phyloP scores from a whole-genome alignment of 2,113 vertebrate species.

The Aegotheles bennettii region DNA sequence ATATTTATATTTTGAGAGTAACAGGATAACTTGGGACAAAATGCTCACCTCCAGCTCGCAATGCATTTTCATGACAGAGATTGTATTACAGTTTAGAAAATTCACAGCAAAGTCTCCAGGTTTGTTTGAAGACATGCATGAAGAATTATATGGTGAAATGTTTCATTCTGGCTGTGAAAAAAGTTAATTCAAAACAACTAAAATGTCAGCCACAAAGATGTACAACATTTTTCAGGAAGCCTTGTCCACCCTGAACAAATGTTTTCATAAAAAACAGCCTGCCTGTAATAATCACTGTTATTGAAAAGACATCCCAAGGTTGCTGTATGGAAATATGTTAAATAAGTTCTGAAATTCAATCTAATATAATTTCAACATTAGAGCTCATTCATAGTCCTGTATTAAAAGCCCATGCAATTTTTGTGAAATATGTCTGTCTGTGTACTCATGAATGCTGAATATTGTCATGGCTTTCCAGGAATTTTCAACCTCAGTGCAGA shows the following conservation, averaged over 20 bases:
- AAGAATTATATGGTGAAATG: constrained; percentile 65
- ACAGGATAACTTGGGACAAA: background rate
- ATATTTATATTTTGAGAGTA: constrained; percentile 41
- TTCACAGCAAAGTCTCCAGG: background rate
- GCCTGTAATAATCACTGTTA: constrained; percentile 69
- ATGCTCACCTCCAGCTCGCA: constrained; percentile 39
- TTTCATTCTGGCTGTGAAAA: constrained; percentile 63
- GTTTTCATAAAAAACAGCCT: constrained; percentile 74
- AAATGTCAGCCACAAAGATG: constrained; percentile 71
- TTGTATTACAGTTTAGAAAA: constrained; percentile 51
- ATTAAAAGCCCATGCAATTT: constrained; percentile 72
- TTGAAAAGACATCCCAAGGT: constrained; percentile 69
- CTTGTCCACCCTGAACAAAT: constrained; percentile 70
- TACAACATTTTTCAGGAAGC: constrained; percentile 73
- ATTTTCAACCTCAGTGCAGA: constrained; percentile 65
- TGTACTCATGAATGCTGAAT: constrained; percentile 76
- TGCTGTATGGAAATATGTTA: constrained; percentile 74
- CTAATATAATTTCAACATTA: constrained; percentile 74
- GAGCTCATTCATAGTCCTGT: constrained; percentile 72
- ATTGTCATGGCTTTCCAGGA: constrained; percentile 74
- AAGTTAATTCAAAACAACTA: constrained; percentile 71
- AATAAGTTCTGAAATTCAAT: constrained; percentile 75
- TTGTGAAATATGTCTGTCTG: constrained; percentile 71
- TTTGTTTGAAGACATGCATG: constrained; percentile 65
- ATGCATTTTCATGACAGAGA: constrained; percentile 43